Conservation (phyloP, 2,113 vertebrate species). For the human region GRCh38 chr5:153514001-153514500, state of each 20-base stretch:
- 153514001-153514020: not conserved
- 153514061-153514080: not conserved
- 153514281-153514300: not conserved
- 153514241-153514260: not conserved
- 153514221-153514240: not conserved
- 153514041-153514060: not conserved
- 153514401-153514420: not conserved
- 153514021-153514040: not conserved
- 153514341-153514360: not conserved
- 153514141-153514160: not conserved
- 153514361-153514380: not conserved
- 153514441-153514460: not conserved
- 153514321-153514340: not conserved
- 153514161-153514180: not conserved
- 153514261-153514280: accelerated
- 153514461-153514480: not conserved
- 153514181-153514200: not conserved
- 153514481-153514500: not conserved
- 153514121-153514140: not conserved
- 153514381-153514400: not conserved
- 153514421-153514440: not conserved
- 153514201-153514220: not conserved
- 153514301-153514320: not conserved
- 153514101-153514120: not conserved
- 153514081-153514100: not conserved